Evolutionary conservation across 2,113 vertebrate genomes (phyloP).

Genomic region (Trematocara nigrifrons): DNA sequence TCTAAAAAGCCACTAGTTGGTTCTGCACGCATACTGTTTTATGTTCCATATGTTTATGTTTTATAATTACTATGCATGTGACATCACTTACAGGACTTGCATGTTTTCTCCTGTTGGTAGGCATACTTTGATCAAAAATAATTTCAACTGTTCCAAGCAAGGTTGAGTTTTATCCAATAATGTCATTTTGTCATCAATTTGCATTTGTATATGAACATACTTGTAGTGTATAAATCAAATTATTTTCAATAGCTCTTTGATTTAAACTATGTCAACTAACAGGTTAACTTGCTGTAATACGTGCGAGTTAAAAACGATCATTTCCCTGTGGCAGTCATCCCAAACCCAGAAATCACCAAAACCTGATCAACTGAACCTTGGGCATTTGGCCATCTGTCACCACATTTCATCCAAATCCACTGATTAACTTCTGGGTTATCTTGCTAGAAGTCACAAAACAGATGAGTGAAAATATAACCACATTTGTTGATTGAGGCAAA

Average conservation of each 20-base stretch:
- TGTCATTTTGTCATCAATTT: background rate
- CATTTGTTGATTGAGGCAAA: background rate
- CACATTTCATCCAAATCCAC: conserved; percentile 31
- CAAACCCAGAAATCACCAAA: conserved; percentile 5
- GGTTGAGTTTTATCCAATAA: background rate
- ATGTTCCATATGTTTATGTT: background rate
- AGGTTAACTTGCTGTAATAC: background rate
- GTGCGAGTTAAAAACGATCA: background rate
- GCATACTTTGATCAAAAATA: background rate
- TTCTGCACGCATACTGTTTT: background rate
- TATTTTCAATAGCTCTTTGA: background rate
- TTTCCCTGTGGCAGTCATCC: conserved; percentile 15
- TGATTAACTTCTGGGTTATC: conserved; percentile 30
- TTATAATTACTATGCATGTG: background rate
- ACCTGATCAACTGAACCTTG: conserved; percentile 34
- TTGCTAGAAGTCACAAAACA: background rate
- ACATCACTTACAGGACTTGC: background rate
- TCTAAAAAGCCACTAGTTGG: background rate
- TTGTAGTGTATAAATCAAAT: background rate
- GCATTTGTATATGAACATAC: background rate
- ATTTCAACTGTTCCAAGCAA: background rate
- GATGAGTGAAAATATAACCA: conserved; percentile 3
- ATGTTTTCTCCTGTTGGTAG: background rate
- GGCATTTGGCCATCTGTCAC: conserved; percentile 37
- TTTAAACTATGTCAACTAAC: background rate